These are phyloP conservation scores for Hirtodrosophila alboralis DNA, from an alignment of 2,888 invertebrate genomes.

Conservation along the genomic window DNA sequence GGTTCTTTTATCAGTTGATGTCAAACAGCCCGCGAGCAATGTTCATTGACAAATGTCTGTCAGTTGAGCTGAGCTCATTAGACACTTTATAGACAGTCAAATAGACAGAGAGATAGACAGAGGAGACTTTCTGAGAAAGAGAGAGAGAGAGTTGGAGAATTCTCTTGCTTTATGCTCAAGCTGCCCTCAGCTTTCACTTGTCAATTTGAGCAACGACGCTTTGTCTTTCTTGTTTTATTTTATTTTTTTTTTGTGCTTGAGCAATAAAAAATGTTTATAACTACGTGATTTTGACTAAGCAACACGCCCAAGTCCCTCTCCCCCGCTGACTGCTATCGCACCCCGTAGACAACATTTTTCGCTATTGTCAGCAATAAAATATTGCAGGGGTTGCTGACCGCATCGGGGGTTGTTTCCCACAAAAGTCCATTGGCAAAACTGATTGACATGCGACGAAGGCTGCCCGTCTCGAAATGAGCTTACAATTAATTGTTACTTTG, in stretches of 20 bases:
- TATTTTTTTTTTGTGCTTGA: constrained; percentile 16
- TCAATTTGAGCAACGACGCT: constrained; percentile 58
- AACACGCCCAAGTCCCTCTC: constrained; percentile 61
- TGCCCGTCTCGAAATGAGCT: constrained; percentile 61
- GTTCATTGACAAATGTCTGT: constrained; percentile 73
- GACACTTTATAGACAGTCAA: constrained; percentile 59
- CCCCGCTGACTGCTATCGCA: neutral
- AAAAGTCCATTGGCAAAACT: constrained; percentile 26
- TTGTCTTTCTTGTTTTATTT: too few species aligned
- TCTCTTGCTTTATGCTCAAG: constrained; percentile 32
- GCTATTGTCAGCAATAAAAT: constrained; percentile 75
- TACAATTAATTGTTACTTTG: constrained; percentile 73
- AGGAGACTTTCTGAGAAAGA: neutral
- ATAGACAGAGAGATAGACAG: neutral
- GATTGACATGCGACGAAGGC: constrained; percentile 70
- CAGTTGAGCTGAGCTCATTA: constrained; percentile 71
- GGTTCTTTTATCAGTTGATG: constrained; percentile 53
- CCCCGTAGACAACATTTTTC: constrained; percentile 46
- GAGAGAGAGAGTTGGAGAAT: neutral
- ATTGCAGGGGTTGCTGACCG: constrained; percentile 50
- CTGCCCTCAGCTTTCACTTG: constrained; percentile 46
- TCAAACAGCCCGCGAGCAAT: constrained; percentile 51
- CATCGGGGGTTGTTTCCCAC: constrained; percentile 27
- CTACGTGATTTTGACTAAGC: constrained; percentile 76
- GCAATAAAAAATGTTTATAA: constrained; percentile 73